phyloP scores from a whole-genome alignment of 1,140 invertebrate species.

The Ganaspis sp. region DNA sequence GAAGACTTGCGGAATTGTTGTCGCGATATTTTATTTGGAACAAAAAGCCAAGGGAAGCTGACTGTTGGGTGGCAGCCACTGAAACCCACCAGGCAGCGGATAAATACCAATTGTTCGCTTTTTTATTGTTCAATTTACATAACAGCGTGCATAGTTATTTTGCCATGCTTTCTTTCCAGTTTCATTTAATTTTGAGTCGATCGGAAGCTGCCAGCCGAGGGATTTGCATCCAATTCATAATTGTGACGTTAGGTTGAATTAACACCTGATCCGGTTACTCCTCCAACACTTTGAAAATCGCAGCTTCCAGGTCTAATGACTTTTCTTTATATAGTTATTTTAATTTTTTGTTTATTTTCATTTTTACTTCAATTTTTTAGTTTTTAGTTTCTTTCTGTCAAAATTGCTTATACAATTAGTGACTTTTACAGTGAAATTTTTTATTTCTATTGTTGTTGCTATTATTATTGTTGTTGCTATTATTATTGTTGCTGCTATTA shows the following conservation, averaged over 20 bases:
- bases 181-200: not conserved
- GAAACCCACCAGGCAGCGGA: not conserved
- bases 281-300: not conserved
- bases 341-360: conserved; percentile 35
- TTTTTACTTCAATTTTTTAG: conserved; percentile 21
- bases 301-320: not conserved
- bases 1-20: conserved; percentile 9
- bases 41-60: not conserved
- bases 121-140: not conserved
- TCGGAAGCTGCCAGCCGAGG: not conserved
- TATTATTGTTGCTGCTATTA: too few species aligned
- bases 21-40: not conserved
- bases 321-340: not conserved
- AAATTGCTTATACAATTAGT: too few species aligned
- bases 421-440: too few species aligned
- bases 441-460: too few species aligned
- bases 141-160: not conserved
- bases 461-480: too few species aligned
- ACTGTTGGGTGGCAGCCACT: not conserved
- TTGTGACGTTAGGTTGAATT: not conserved
- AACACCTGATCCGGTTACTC: not conserved
- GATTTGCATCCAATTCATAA: not conserved
- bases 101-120: conserved; percentile 9
- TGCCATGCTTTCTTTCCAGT: not conserved
- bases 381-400: too few species aligned